Evolutionary conservation across 2,888 invertebrate genomes (phyloP), one percentile per base, ranked within the genome.

Genomic region (Drosophila atripex): DNA sequence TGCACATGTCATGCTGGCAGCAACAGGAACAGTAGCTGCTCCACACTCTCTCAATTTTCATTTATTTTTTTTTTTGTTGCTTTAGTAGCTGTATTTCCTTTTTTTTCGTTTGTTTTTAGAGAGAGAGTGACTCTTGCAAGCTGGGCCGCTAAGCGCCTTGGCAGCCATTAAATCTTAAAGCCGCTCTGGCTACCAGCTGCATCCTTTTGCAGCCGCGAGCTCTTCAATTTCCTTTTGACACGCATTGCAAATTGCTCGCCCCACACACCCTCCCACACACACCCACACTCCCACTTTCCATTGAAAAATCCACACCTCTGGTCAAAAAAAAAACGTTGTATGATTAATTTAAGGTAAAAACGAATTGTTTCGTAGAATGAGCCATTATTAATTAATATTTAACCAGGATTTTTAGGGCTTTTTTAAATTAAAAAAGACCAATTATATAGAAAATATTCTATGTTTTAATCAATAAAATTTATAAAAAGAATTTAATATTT

Each of bases 171-270:
- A 51, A 61, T 71, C 73, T 61, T 69, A 35, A 70, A 71, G 46
- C 55, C 55, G 50, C 79, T 47, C 35, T 14, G n/a, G 21, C 32
- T 16, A 45, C 52, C 55, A 73, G 71, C 50, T 57, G 76, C 45
- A 70, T 51, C 65, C 65, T 59, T 50, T 64, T 41, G 69, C 46
- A 43, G 75, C 72, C 72, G 73, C 70, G 60, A 73, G 78, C 83
- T 59, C 72, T 72, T 77, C 78, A 77, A 82, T 87, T 78, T 80
- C 75, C 74, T 87, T 64, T 86, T 88, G 86, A 86, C 85, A 79
- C 68, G 59, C 61, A 51, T 64, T 66, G 72, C 73, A 82, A 86
- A 84, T 84, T 86, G 82, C 73, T 55, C 65, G 60, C 66, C 61
- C 53, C 66, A 50, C 52, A 32, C 47, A 41, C 46, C 56, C 51